phyloP scores from a whole-genome alignment of 2,113 vertebrate genomes.

The Garra rufa region DNA sequence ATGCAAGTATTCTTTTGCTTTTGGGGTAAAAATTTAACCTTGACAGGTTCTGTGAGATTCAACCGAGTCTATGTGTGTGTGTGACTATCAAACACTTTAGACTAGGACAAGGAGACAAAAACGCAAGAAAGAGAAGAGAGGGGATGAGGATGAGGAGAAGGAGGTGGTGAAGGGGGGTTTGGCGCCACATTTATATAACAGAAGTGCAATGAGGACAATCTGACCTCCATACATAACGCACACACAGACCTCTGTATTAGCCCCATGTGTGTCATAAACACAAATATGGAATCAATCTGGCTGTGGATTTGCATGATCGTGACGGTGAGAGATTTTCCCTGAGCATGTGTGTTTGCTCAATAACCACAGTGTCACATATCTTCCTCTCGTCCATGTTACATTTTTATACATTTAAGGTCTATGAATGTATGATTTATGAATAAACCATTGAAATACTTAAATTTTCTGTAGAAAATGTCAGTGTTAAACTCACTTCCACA shows the following conservation, averaged over 20 bases:
- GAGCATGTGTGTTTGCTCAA: no score
- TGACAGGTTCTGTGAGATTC: neutral
- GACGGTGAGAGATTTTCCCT: neutral
- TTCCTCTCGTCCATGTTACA: neutral
- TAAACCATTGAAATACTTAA: neutral
- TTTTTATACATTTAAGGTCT: neutral
- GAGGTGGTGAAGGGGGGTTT: neutral
- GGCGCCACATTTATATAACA: conserved; percentile 49
- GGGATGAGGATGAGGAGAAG: neutral
- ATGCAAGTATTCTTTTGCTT: no score
- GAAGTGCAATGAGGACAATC: conserved; percentile 35
- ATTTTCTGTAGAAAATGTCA: neutral
- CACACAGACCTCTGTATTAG: neutral
- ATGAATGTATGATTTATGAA: neutral
- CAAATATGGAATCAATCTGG: neutral
- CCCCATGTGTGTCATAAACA: conserved; percentile 5
- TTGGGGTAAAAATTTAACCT: no score
- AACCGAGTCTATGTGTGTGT: neutral
- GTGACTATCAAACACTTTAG: no score
- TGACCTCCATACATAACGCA: conserved; percentile 33
- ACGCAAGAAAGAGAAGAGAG: no score
- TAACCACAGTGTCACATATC: neutral
- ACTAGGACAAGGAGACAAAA: no score
- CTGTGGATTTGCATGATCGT: neutral
- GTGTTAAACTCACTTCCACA: neutral